Evolutionary conservation across 1,140 invertebrate genomes (phyloP), one percentile per base, ranked within the genome.

Genomic region (Formica selysi): DNA sequence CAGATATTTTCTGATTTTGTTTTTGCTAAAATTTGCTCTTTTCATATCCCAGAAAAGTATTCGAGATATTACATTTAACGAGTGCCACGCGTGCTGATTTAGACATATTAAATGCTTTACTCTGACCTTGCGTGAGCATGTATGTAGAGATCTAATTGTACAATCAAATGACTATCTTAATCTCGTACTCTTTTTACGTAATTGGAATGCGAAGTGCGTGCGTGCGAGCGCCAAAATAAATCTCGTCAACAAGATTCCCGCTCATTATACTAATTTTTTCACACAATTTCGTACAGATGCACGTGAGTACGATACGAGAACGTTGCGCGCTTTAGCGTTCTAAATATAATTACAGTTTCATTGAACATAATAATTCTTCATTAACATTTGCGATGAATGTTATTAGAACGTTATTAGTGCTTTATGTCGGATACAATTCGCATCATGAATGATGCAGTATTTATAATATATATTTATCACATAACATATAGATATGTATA

Each of bases 311-410:
- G 32, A 4, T 16, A 32, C 41, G 62, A 57, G 48, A 62, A 62
- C 41, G 11, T 3, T 19, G 19, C 64, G 54, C 41, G 26, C 44
- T 81, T 83, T 36, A 70, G 54, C 38, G 26, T 62, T 74, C 38
- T 59, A 68, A 73, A 83, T 74, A 51, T 19, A 83, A 83, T 83
- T 83, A 83, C 38, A 32, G 73, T 74, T 83, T 36, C 54, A 83
- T 83, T 74, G 54, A 83, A 73, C 79, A 44, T 54, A 83, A 83
- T 83, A 83, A 83, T 83, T 83, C 68, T 68, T 74, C 79, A 83
- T 83, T 83, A 83, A 54, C 54, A 73, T 73, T 32, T 16, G 29
- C 70, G 29, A 54, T 62, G 54, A 83, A 83, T 59, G n/a, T 74
- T 83, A 83, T 83, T 83, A 61, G 54, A 38, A 67, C 22, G 22